phyloP scores from a whole-genome alignment of 2,797 vertebrate genomes.

The Scleropages formosus region DNA sequence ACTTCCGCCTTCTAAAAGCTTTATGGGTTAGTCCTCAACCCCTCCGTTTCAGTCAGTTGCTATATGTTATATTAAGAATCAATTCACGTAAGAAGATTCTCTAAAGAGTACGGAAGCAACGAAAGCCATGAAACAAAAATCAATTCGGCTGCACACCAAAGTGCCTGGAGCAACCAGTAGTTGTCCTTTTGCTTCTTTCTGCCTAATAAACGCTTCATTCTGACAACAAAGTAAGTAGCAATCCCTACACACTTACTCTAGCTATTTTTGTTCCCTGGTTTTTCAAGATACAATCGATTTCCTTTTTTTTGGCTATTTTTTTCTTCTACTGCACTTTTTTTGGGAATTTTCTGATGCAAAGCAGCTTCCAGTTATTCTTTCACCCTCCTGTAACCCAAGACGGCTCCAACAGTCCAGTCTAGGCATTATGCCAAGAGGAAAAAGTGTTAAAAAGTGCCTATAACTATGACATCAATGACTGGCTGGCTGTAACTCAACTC shows the following conservation, averaged over 20 bases:
- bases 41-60: background rate
- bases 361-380: slow-evolving; percentile 28
- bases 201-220: slow-evolving; percentile 51
- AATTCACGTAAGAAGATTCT: background rate
- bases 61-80: too few relatives aligned
- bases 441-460: slow-evolving; percentile 18
- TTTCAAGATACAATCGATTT: slow-evolving; percentile 77
- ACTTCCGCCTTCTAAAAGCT: background rate
- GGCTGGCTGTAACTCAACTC: background rate
- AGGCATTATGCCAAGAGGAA: slow-evolving; percentile 13
- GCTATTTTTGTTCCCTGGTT: slow-evolving; percentile 68
- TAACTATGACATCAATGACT: slow-evolving; percentile 24
- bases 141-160: slow-evolving; percentile 24
- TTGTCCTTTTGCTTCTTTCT: slow-evolving; percentile 36
- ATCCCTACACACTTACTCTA: slow-evolving; percentile 65
- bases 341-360: slow-evolving; percentile 23
- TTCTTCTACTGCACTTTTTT: slow-evolving; percentile 2
- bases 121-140: too few relatives aligned
- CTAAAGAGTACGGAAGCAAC: slow-evolving; percentile 47
- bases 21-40: background rate
- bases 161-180: slow-evolving; percentile 54
- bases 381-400: slow-evolving; percentile 22
- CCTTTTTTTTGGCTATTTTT: slow-evolving; percentile 49
- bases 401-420: slow-evolving; percentile 25
- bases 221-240: slow-evolving; percentile 32